Conservation (phyloP, 2,797 vertebrate species). For the Thalassophryne amazonica region DNA sequence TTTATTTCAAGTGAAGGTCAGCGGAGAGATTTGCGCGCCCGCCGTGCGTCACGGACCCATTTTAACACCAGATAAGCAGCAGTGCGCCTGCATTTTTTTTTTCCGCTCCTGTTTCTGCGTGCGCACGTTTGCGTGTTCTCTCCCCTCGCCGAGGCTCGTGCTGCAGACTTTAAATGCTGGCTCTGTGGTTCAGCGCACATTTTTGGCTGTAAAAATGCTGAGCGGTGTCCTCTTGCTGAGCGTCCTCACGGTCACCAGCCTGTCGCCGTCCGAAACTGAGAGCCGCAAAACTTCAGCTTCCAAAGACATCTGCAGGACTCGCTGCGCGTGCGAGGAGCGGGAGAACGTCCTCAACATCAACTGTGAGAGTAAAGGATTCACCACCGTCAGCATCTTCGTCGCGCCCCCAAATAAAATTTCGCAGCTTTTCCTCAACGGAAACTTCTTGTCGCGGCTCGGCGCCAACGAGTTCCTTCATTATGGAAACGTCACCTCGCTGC, state of each 20-base stretch:
- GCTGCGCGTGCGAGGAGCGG: conserved; percentile 93
- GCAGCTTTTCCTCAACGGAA: conserved; percentile 95
- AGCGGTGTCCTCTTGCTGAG: conserved; percentile 92
- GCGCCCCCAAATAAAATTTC: conserved; percentile 92
- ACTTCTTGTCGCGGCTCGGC: conserved; percentile 88
- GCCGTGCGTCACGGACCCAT: conserved; percentile 44
- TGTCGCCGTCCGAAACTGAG: conserved; percentile 82
- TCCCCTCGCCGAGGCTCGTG: conserved; percentile 32
- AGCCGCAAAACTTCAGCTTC: conserved; percentile 91
- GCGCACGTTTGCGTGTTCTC: not conserved
- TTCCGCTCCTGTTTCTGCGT: not conserved
- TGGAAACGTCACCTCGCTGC: conserved; percentile 92
- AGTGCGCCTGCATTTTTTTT: conserved; percentile 18
- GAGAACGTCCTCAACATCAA: conserved; percentile 95
- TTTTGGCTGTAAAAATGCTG: conserved; percentile 90
- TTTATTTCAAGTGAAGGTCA: conserved; percentile 58
- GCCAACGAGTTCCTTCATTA: conserved; percentile 96
- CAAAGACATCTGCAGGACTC: conserved; percentile 96
- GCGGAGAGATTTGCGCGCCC: conserved; percentile 57
- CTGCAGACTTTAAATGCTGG: conserved; percentile 66
- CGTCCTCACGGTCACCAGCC: conserved; percentile 90
- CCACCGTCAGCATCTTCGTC: conserved; percentile 87
- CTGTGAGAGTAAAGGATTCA: conserved; percentile 98
- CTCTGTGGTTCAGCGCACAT: conserved; percentile 57
- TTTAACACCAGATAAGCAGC: conserved; percentile 37